phyloP scores from a whole-genome alignment of 2,113 vertebrate species.

The Diadophis punctatus region DNA sequence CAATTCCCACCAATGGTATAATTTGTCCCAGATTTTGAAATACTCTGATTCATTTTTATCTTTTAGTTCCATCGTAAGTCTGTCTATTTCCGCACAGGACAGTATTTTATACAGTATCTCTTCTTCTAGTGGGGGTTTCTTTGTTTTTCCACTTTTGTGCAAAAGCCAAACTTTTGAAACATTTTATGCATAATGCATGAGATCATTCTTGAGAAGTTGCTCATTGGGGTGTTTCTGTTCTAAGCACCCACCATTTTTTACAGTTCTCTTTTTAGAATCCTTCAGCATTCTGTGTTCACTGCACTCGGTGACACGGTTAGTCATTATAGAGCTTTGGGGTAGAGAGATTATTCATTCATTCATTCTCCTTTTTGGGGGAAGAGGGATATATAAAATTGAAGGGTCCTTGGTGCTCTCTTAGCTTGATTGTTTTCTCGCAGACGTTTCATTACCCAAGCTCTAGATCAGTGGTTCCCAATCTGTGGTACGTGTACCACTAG shows the following conservation, averaged over 20 bases:
- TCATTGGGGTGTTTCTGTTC: background rate
- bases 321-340: background rate
- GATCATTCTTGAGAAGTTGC: background rate
- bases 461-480: no score
- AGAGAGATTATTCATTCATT: background rate
- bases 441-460: background rate
- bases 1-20: no score
- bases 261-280: background rate
- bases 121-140: no score
- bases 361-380: background rate
- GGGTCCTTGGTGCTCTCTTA: background rate
- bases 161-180: no score
- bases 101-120: no score
- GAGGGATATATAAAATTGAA: background rate
- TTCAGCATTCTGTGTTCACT: background rate
- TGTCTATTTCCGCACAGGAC: no score
- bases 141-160: no score
- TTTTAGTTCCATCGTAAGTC: no score
- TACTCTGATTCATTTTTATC: no score
- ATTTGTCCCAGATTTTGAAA: no score
- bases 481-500: no score
- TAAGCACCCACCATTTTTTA: background rate
- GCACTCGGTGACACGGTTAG: background rate
- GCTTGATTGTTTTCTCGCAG: background rate
- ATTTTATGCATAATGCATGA: background rate